Conservation (phyloP, 1,140 invertebrate genomes). For the Proales similis region DNA sequence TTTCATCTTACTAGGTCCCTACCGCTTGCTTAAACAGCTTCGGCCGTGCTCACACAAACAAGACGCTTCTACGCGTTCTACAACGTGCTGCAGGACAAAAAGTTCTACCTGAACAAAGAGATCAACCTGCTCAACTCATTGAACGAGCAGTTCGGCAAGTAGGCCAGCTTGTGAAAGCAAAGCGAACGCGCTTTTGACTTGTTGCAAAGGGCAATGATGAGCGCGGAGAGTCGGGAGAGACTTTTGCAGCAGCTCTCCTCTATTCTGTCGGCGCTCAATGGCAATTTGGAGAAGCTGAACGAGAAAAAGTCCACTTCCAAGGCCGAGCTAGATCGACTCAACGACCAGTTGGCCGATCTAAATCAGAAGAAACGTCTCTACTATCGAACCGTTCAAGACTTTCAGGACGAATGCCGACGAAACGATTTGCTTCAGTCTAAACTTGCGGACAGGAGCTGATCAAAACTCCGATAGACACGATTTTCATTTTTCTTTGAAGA, state of each 20-base stretch:
- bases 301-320: conserved; percentile 61
- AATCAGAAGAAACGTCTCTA: conserved; percentile 75
- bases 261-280: conserved; percentile 74
- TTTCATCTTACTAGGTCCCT: conserved; percentile 40
- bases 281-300: conserved; percentile 49
- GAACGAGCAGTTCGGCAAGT: conserved; percentile 81
- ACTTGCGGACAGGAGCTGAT: too few relatives aligned
- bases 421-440: background rate
- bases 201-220: conserved; percentile 52
- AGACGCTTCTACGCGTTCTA: conserved; percentile 93
- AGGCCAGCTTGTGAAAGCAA: conserved; percentile 42
- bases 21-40: conserved; percentile 61
- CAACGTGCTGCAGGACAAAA: conserved; percentile 88
- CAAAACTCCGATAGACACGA: too few relatives aligned
- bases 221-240: conserved; percentile 62
- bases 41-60: conserved; percentile 85
- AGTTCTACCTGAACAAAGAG: conserved; percentile 82
- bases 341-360: conserved; percentile 62
- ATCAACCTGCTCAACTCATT: conserved; percentile 82
- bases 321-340: conserved; percentile 63
- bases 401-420: conserved; percentile 53
- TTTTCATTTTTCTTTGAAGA: too few relatives aligned
- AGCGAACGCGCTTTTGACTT: background rate
- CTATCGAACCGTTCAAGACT: conserved; percentile 71
- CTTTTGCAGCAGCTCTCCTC: conserved; percentile 78